These are phyloP conservation scores for Mermis nigrescens DNA, from an alignment of 2,888 invertebrate species.

Conservation along the genomic window DNA sequence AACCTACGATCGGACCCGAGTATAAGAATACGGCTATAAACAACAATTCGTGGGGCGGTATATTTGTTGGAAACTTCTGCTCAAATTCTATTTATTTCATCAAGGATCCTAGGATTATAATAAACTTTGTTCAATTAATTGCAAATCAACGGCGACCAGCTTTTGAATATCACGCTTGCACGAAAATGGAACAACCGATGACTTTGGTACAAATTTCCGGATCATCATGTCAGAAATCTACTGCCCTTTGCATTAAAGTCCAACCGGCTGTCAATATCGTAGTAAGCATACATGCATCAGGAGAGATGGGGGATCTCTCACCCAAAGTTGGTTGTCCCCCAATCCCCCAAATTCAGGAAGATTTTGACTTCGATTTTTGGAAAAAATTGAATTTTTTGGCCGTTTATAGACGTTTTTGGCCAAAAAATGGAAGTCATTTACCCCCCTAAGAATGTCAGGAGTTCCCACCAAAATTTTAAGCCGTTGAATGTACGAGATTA, in stretches of 20 bases:
- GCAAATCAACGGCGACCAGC: conserved; percentile 29
- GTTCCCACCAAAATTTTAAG: no score
- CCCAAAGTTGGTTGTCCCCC: no score
- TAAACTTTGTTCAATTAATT: conserved; percentile 27
- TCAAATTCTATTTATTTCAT: conserved; percentile 11
- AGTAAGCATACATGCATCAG: conserved; percentile 13
- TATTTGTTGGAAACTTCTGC: conserved; percentile 80
- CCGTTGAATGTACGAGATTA: no score
- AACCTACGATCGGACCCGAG: conserved; percentile 26
- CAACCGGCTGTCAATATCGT: conserved; percentile 28
- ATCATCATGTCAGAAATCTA: conserved; percentile 10
- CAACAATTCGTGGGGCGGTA: conserved; percentile 65
- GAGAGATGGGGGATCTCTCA: no score
- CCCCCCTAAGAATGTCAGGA: no score
- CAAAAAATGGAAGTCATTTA: no score
- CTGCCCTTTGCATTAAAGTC: conserved; percentile 24
- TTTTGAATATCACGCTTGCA: conserved; percentile 28
- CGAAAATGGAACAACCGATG: conserved; percentile 14
- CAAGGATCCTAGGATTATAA: conserved; percentile 12
- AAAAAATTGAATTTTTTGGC: no score
- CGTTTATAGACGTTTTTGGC: no score
- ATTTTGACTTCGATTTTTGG: no score
- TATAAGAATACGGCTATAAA: conserved; percentile 61
- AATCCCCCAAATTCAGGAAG: no score
- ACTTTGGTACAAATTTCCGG: conserved; percentile 9